Evolutionary conservation across 2,888 invertebrate genomes (phyloP).

Genomic region (Plebejus melissa): DNA sequence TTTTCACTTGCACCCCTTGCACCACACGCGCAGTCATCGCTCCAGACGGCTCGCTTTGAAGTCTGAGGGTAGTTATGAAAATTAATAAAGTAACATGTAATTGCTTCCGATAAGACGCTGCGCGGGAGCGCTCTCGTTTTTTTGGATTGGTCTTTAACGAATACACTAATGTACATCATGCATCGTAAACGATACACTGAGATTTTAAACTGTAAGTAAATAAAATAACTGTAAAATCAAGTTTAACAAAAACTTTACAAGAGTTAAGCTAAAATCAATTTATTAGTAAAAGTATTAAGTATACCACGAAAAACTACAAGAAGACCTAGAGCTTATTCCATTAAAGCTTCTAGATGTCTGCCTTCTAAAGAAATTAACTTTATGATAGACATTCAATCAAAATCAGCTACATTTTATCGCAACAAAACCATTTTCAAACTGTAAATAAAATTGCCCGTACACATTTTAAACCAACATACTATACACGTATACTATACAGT

Average conservation of each 20-base stretch:
- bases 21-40: slow-evolving; percentile 42
- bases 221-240: neutral
- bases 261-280: too few relatives aligned
- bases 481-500: neutral
- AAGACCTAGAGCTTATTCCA: too few relatives aligned
- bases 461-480: neutral
- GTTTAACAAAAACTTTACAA: neutral
- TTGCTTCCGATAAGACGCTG: slow-evolving; percentile 74
- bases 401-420: neutral
- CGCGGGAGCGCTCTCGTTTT: slow-evolving; percentile 45
- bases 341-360: too few relatives aligned
- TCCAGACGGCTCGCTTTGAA: slow-evolving; percentile 67
- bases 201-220: neutral
- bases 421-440: neutral
- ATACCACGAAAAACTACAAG: too few relatives aligned
- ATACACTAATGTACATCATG: slow-evolving; percentile 39
- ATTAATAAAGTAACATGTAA: slow-evolving; percentile 76
- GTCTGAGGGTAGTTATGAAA: slow-evolving; percentile 75
- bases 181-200: neutral
- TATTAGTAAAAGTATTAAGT: too few relatives aligned
- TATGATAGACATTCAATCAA: neutral
- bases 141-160: slow-evolving; percentile 41
- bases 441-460: neutral
- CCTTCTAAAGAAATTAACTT: neutral
- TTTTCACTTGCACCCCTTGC: slow-evolving; percentile 46